Percentiles rank a stretch among this genome's conserved stretches.
These are phyloP conservation scores for Atherinosoma microstoma DNA, from an alignment of 2,797 vertebrate genomes.

Conservation along the genomic window DNA sequence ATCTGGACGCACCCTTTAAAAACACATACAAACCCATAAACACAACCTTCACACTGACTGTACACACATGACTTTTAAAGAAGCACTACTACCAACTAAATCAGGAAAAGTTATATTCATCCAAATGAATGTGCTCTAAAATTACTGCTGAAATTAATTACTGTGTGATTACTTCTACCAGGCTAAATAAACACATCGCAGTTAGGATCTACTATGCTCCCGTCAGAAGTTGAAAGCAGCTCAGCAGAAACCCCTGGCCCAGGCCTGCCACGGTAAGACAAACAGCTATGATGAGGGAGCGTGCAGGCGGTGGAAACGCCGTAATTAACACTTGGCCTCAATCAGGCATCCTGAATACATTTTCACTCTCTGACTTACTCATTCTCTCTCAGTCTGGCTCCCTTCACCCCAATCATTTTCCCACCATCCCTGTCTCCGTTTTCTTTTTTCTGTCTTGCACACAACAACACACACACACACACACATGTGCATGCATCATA, in stretches of 20 bases:
- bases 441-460: not conserved
- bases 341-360: slow-evolving; percentile 61
- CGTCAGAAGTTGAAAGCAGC: slow-evolving; percentile 50
- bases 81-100: not conserved
- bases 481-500: slow-evolving; percentile 31
- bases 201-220: slow-evolving; percentile 29
- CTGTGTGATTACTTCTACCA: slow-evolving; percentile 32
- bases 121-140: not conserved
- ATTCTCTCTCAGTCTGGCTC: slow-evolving; percentile 31
- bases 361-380: slow-evolving; percentile 54
- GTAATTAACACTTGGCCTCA: slow-evolving; percentile 73
- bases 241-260: slow-evolving; percentile 50
- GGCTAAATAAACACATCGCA: slow-evolving; percentile 48
- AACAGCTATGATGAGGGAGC: slow-evolving; percentile 65
- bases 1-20: slow-evolving; percentile 78
- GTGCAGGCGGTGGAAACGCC: slow-evolving; percentile 43
- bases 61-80: not conserved
- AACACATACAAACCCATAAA: slow-evolving; percentile 59
- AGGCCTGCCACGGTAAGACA: slow-evolving; percentile 61
- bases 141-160: slow-evolving; percentile 13
- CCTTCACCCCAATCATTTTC: slow-evolving; percentile 53
- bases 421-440: slow-evolving; percentile 20
- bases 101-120: not conserved
- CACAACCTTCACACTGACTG: slow-evolving; percentile 14
- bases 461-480: no score